Conservation (phyloP, 2,888 invertebrate genomes). For the Mythimna ferrago region DNA sequence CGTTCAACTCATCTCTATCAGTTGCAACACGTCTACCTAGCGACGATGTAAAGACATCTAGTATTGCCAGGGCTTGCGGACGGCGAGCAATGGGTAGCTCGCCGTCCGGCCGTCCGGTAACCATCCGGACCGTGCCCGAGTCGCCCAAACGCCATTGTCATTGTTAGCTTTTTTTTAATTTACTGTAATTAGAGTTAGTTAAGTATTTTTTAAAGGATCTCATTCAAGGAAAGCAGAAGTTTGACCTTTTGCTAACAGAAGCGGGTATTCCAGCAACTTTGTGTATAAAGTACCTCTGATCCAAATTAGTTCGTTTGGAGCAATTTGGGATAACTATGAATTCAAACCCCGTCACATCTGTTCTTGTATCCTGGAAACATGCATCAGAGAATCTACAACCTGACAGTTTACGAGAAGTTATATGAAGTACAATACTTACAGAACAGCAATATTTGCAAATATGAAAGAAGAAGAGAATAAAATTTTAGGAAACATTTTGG, state of each 20-base stretch:
- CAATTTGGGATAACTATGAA: slow-evolving; percentile 51
- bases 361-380: slow-evolving; percentile 66
- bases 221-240: slow-evolving; percentile 62
- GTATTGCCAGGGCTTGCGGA: too few relatives aligned
- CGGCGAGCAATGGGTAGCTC: too few relatives aligned
- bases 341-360: slow-evolving; percentile 66
- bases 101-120: too few relatives aligned
- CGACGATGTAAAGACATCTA: slow-evolving; percentile 10
- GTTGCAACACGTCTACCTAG: slow-evolving; percentile 16
- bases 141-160: too few relatives aligned
- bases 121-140: too few relatives aligned
- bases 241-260: slow-evolving; percentile 74
- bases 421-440: slow-evolving; percentile 61
- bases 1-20: neutral
- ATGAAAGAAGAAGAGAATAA: slow-evolving; percentile 55
- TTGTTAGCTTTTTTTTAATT: too few relatives aligned
- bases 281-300: slow-evolving; percentile 73
- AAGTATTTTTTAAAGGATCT: slow-evolving; percentile 57
- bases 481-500: slow-evolving; percentile 67
- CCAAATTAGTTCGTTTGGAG: slow-evolving; percentile 71
- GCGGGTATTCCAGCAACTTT: slow-evolving; percentile 58
- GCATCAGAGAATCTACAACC: slow-evolving; percentile 53
- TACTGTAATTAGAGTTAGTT: too few relatives aligned
- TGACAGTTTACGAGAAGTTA: slow-evolving; percentile 69
- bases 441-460: slow-evolving; percentile 34